Evolutionary conservation across 2,888 invertebrate genomes (phyloP), one percentile per base, ranked within the genome.

Genomic region (Phragmatobia fuliginosa): DNA sequence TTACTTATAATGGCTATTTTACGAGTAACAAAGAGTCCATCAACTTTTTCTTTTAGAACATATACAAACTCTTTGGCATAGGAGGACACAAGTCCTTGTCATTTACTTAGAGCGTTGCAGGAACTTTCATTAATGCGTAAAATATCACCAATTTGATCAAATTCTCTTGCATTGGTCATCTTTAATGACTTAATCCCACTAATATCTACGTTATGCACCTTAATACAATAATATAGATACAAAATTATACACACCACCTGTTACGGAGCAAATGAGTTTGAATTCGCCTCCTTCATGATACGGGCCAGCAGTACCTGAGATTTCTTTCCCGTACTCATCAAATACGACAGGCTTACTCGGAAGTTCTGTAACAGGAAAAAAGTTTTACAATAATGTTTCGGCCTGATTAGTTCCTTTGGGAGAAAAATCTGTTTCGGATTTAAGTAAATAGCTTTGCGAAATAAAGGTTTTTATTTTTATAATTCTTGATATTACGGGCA

Each of bases 261-360:
- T 96, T 68, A 97, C 97, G 75, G 97, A 95, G 90, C 97, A 97
- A 80, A 96, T 96, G 75, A 97, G 96, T 88, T 96, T 96, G 95
- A 97, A 96, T 82, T 96, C 96, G 52, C 96, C 96, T 56, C 97
- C 97, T 91, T 97, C 97, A 86, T 96, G 96, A 91, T 97, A 97
- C 67, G 97, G 97, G 66, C 97, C 97, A 36, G 97, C 97, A 28
- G 96, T 92, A 49, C 89, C 91, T 67, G 95, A 91, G 71, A 97
- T 95, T 84, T 96, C 96, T 83, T 96, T 96, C 41, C 97, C 97
- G 79, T 95, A 95, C 85, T 97, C 97, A 89, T 97, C 97, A 86
- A 97, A 96, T 85, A 97, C 97, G 82, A 95, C 96, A 71, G 97
- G 97, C 85, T 96, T 97, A 82, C 96, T 96, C 18, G 97, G 97